Conservation (phyloP, 2,113 vertebrate genomes). For the Serinus canaria region DNA sequence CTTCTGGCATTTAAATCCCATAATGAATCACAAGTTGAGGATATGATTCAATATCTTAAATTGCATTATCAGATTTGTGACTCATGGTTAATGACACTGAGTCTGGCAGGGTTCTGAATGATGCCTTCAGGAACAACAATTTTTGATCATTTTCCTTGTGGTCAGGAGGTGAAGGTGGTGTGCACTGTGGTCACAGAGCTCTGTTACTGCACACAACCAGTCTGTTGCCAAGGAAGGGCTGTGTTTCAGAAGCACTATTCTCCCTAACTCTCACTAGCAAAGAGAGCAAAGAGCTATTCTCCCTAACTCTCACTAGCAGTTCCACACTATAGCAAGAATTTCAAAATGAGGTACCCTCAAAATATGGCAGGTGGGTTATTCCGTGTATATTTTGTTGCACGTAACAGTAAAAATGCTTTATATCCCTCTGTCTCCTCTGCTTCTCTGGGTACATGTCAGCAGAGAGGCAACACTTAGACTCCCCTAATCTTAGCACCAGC, state of each 20-base stretch:
- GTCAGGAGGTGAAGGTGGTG: background rate
- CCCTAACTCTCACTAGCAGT: background rate
- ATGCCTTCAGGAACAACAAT: background rate
- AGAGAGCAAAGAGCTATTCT: background rate
- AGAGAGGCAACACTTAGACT: background rate
- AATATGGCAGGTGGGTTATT: background rate
- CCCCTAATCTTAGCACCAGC: background rate
- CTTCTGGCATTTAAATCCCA: background rate
- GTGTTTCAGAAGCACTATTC: background rate
- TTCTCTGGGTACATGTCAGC: background rate
- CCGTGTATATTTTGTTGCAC: background rate
- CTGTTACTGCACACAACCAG: background rate
- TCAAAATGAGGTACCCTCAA: background rate
- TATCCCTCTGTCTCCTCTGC: background rate
- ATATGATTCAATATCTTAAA: slow-evolving; percentile 33
- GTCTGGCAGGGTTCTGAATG: background rate
- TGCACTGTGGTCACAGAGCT: background rate
- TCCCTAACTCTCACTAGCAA: background rate
- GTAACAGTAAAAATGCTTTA: background rate
- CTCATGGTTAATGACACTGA: slow-evolving; percentile 1
- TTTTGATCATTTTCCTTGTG: background rate
- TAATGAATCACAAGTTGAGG: slow-evolving; percentile 35
- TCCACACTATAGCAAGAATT: background rate
- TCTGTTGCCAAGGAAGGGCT: accelerated
- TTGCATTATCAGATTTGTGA: slow-evolving; percentile 35